These are phyloP conservation scores for Sorex araneus DNA, from an alignment of 2,113 vertebrate species.

Conservation along the genomic window DNA sequence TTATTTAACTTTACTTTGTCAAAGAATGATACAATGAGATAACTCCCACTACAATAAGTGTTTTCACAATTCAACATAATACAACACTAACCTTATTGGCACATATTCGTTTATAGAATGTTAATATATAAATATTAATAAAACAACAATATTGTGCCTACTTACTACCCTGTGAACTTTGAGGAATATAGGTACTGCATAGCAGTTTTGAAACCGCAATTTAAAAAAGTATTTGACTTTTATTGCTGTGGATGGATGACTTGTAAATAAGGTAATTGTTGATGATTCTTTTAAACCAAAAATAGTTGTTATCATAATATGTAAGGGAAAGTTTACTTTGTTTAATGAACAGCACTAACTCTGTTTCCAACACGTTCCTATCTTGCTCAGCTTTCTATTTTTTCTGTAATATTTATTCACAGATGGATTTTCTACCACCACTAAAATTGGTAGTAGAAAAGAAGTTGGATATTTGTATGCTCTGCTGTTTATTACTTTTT, in stretches of 20 bases:
- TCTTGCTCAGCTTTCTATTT: neutral
- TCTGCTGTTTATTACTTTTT: neutral
- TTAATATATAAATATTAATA: neutral
- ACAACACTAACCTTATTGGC: neutral
- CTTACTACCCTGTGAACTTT: neutral
- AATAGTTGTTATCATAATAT: neutral
- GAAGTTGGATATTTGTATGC: too few species aligned
- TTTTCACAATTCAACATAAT: neutral
- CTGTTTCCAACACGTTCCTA: neutral
- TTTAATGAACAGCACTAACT: neutral
- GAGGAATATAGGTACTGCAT: slow-evolving; percentile 29
- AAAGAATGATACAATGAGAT: neutral
- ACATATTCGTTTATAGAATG: neutral
- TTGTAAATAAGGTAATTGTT: neutral
- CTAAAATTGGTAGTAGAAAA: too few species aligned
- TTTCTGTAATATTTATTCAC: neutral
- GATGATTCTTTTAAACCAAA: neutral
- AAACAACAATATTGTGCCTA: neutral
- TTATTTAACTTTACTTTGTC: too few species aligned
- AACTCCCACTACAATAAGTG: accelerated
- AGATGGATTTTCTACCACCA: neutral
- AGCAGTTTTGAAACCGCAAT: neutral
- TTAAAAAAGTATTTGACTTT: neutral
- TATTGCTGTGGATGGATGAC: neutral
- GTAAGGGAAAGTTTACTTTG: neutral